Conservation (phyloP, 2,888 invertebrate species). For the Eugnorisma glareosa region DNA sequence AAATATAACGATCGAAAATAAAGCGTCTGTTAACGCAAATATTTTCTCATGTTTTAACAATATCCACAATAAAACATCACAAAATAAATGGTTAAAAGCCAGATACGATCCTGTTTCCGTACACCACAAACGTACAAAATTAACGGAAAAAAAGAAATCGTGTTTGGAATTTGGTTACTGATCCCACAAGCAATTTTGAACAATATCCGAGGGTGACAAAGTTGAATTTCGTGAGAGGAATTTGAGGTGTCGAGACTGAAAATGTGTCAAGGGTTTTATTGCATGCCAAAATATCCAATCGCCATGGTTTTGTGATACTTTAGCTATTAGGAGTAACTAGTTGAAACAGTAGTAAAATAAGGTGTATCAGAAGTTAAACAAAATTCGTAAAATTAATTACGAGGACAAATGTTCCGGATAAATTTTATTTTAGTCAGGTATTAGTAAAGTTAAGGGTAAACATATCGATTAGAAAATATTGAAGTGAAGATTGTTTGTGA, state of each 20-base stretch:
- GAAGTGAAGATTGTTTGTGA: no score
- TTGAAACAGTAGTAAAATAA: not conserved
- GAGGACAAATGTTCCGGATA: not conserved
- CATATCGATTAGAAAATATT: no score
- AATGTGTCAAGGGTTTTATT: slow-evolving; percentile 62
- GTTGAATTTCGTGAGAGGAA: slow-evolving; percentile 11
- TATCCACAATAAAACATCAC: slow-evolving; percentile 33
- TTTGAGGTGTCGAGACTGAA: slow-evolving; percentile 21
- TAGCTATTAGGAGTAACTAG: slow-evolving; percentile 30
- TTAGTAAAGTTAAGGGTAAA: not conserved
- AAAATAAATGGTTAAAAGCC: slow-evolving; percentile 44
- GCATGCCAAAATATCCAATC: slow-evolving; percentile 55
- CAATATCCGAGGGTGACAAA: slow-evolving; percentile 1
- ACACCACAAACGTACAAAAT: slow-evolving; percentile 58
- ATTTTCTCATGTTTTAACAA: slow-evolving; percentile 29
- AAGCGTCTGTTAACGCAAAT: slow-evolving; percentile 17
- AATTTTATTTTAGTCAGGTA: not conserved
- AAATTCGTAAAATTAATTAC: not conserved
- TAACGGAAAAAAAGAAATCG: slow-evolving; percentile 55
- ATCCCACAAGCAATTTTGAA: slow-evolving; percentile 15
- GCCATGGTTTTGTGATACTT: slow-evolving; percentile 30
- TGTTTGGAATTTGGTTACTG: slow-evolving; percentile 52
- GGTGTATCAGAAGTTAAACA: not conserved
- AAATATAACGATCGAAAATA: not conserved
- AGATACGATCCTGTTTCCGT: slow-evolving; percentile 53